Evolutionary conservation across 92 coral and sea anemone genomes (phyloP).

Genomic region (Umimayanthus chanpuru): DNA sequence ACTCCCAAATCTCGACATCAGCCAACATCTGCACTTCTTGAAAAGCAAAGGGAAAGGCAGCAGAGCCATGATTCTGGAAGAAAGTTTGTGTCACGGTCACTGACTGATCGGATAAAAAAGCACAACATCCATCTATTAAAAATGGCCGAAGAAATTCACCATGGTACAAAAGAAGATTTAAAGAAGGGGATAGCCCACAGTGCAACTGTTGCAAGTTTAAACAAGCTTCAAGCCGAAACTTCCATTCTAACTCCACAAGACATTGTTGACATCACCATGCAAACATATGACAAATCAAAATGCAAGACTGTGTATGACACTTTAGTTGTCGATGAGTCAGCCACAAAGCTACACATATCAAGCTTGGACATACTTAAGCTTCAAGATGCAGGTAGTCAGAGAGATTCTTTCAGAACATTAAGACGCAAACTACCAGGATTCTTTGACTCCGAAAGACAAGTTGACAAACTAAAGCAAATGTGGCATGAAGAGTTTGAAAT

Average conservation of each 20-base stretch:
- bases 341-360: background rate
- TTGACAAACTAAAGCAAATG: background rate
- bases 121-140: conserved; percentile 33
- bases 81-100: conserved; percentile 51
- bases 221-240: conserved; percentile 16
- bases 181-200: conserved; percentile 49
- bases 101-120: conserved; percentile 40
- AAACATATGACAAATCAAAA: background rate
- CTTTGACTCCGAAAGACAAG: background rate
- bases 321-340: background rate
- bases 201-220: conserved; percentile 41
- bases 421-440: conserved; percentile 40
- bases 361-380: conserved; percentile 48
- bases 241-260: conserved; percentile 56
- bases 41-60: conserved; percentile 16
- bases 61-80: conserved; percentile 39
- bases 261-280: conserved; percentile 25
- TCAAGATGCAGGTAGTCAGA: conserved; percentile 33
- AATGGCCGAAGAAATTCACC: conserved; percentile 51
- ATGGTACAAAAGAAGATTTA: conserved; percentile 57
- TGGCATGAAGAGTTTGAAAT: conserved; percentile 45
- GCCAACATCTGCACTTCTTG: background rate
- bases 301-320: background rate
- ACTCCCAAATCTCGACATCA: background rate
- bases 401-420: conserved; percentile 1